These are phyloP conservation scores for Nezara viridula DNA, from an alignment of 2,888 invertebrate species.

Conservation along the genomic window DNA sequence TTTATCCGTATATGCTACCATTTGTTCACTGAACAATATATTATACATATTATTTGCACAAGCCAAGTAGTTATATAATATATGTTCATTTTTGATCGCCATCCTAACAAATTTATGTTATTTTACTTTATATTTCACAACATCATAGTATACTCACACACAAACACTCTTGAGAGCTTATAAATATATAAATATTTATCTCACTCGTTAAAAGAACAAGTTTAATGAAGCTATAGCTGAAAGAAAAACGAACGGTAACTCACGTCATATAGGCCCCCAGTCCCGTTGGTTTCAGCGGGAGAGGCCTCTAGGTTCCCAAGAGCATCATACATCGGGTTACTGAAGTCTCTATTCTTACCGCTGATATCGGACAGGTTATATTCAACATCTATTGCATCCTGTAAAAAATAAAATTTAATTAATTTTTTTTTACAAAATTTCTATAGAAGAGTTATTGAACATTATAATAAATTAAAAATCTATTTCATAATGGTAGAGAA, in stretches of 20 bases:
- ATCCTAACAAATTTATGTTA: too few species aligned
- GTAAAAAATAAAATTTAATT: constrained; percentile 49
- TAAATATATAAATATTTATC: neutral
- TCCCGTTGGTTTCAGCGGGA: constrained; percentile 65
- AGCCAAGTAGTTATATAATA: too few species aligned
- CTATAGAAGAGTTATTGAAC: neutral
- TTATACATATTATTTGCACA: too few species aligned
- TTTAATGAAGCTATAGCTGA: neutral
- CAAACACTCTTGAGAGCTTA: too few species aligned
- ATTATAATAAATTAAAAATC: too few species aligned
- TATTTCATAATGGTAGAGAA: too few species aligned
- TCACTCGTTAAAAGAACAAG: neutral
- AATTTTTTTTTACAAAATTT: neutral
- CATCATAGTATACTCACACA: too few species aligned
- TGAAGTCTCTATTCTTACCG: constrained; percentile 90
- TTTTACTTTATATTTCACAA: too few species aligned
- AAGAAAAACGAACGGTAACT: neutral
- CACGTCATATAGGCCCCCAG: constrained; percentile 82
- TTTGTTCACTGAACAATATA: too few species aligned
- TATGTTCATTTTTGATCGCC: too few species aligned
- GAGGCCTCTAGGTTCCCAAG: constrained; percentile 68
- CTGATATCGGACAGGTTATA: constrained; percentile 84
- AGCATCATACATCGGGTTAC: constrained; percentile 98
- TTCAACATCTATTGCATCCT: constrained; percentile 81
- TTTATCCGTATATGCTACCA: too few species aligned